Evolutionary conservation across 1,140 invertebrate species (phyloP), one percentile per base, ranked within the genome.

Genomic region (Zelostemma sp.): DNA sequence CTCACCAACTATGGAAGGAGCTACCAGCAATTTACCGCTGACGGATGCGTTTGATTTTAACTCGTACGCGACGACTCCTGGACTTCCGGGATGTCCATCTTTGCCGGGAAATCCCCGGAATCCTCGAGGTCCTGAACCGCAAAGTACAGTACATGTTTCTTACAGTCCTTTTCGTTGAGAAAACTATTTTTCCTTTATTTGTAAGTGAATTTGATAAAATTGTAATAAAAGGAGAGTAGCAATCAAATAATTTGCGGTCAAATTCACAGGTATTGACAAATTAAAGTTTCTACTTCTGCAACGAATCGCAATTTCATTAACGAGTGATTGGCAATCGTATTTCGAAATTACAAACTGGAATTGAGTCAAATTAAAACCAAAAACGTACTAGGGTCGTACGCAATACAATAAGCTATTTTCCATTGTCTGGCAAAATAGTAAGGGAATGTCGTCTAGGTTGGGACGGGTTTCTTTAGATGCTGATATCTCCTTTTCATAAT

Each of bases 1-100:
- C 86, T 87, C 74, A 91, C 91, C 87, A 38, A 90, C 89, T 75
- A 94, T 93, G 14, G 91, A 90, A 14, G 93, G 92, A 6, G 92
- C 91, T 53, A 93, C 91, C 6, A 94, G 87, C 14, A 93, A 80
- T 73, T 92, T 86, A 48, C 89, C 90, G 64, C 86, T 87, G 41
- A 90, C 90, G 47, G 89, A 85, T 40, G 86, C 80, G 40, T 86
- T 86, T 18, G 60, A 63, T 28, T 56, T 75, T 33, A 58, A 56
- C 5, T 74, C 59, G 28, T 72, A 94, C 9, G 92, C 91, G 25
- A 89, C 89, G 15, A 95, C 88, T 14, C 93, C 93, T 0, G 92
- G 92, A 28, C 89, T 86, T 0, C 91, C 91, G 0, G 91, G 89
- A 0, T 85, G 87, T 0, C 92, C 92, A 68, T 92, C 88, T 4